Conservation (phyloP, 2,888 invertebrate species). For the Argyra leucocephala region DNA sequence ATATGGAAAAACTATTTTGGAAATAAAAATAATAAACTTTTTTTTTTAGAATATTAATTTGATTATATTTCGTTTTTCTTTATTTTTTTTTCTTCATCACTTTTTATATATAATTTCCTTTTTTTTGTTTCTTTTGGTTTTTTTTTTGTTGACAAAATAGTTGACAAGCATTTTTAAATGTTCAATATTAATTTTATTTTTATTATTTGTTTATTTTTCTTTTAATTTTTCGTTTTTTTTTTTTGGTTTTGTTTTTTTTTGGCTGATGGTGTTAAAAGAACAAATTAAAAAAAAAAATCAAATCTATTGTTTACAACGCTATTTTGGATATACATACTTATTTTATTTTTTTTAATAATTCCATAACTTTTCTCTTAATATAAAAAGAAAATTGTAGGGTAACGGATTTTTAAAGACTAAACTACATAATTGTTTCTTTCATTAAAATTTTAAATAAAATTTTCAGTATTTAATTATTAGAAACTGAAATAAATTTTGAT, state of each 20-base stretch:
- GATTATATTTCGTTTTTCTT: conserved; percentile 1
- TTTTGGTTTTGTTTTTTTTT: too few relatives aligned
- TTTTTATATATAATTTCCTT: background rate
- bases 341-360: background rate
- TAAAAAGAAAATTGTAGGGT: background rate
- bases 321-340: background rate
- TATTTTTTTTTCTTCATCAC: background rate
- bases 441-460: too few relatives aligned
- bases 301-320: background rate
- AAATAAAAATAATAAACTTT: too few relatives aligned
- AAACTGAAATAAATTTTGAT: too few relatives aligned
- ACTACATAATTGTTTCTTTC: too few relatives aligned
- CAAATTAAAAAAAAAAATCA: background rate
- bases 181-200: background rate
- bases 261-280: background rate
- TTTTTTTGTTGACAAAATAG: background rate
- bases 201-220: background rate
- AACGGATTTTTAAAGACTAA: too few relatives aligned
- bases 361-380: background rate
- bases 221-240: too few relatives aligned
- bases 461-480: too few relatives aligned
- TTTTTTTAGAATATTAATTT: background rate
- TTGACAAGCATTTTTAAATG: conserved; percentile 3
- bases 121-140: too few relatives aligned
- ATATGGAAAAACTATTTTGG: too few relatives aligned